phyloP scores from a whole-genome alignment of 2,888 invertebrate species.

The Morpho achilles region DNA sequence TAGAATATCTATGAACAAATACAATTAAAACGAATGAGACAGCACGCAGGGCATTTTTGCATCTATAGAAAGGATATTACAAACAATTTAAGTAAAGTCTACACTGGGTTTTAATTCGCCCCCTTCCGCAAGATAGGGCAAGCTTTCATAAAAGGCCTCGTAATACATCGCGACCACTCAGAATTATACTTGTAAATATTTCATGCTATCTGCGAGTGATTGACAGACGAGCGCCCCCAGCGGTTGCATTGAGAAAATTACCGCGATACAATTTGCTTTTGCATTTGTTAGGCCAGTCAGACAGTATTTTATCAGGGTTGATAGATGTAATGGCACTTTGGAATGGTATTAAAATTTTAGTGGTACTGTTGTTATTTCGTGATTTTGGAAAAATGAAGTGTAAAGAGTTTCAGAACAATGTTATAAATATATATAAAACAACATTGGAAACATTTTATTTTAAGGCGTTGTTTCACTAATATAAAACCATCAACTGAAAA shows the following conservation, averaged over 20 bases:
- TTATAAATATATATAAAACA: too few species aligned
- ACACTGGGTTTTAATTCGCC: conserved; percentile 35
- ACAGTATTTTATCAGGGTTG: conserved; percentile 18
- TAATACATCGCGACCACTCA: conserved; percentile 65
- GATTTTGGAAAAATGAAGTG: too few species aligned
- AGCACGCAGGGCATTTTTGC: neutral
- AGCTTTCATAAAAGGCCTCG: conserved; percentile 40
- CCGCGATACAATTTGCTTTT: conserved; percentile 19
- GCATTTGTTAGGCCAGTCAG: conserved; percentile 22
- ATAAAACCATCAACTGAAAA: too few species aligned
- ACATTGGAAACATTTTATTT: too few species aligned
- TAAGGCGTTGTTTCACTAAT: too few species aligned
- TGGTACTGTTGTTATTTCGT: too few species aligned
- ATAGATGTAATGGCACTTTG: conserved; percentile 17
- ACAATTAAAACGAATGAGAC: too few species aligned
- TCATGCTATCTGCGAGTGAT: conserved; percentile 65
- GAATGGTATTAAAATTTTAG: conserved; percentile 2
- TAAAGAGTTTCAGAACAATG: too few species aligned
- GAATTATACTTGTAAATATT: conserved; percentile 75
- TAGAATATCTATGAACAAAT: too few species aligned
- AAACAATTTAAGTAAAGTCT: conserved; percentile 13
- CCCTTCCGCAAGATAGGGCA: conserved; percentile 39
- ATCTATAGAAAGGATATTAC: conserved; percentile 8
- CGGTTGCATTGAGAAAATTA: conserved; percentile 31
- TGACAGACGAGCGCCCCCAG: conserved; percentile 57